phyloP scores from a whole-genome alignment of 2,888 invertebrate species.

The Steinernema carpocapsae region DNA sequence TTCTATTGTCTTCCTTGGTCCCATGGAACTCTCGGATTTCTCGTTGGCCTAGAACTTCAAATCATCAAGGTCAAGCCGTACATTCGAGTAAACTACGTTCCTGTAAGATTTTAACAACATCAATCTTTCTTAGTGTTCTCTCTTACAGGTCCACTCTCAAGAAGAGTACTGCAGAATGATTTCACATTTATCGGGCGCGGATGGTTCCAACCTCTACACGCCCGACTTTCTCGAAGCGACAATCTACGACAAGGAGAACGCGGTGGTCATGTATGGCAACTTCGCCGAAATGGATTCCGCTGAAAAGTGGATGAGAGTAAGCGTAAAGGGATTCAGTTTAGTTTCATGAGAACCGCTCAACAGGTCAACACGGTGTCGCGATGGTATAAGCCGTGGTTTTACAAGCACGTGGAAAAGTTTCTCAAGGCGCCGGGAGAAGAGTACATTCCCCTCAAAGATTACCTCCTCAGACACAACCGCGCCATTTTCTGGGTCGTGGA shows the following conservation, averaged over 20 bases:
- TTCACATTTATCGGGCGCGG: conserved; percentile 75
- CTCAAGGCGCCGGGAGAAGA: conserved; percentile 72
- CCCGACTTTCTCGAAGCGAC: conserved; percentile 78
- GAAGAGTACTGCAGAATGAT: conserved; percentile 76
- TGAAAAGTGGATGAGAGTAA: conserved; percentile 50
- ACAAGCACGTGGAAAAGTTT: conserved; percentile 76
- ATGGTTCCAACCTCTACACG: conserved; percentile 69
- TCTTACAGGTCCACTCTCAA: conserved; percentile 73
- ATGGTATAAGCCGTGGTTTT: conserved; percentile 80
- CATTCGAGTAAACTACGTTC: conserved; percentile 76
- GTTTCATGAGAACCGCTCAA: not conserved
- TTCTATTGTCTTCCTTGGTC: conserved; percentile 76
- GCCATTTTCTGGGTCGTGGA: conserved; percentile 80
- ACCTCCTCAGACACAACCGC: conserved; percentile 75
- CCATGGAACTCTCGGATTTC: conserved; percentile 74
- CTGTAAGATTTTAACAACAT: conserved; percentile 67
- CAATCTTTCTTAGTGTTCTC: no score
- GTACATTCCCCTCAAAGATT: conserved; percentile 76
- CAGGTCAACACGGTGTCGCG: conserved; percentile 74
- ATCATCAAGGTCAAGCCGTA: conserved; percentile 76
- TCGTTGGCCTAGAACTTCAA: conserved; percentile 76
- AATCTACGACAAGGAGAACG: conserved; percentile 75
- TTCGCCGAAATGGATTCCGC: conserved; percentile 74
- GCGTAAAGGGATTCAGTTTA: not conserved
- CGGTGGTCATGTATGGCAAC: conserved; percentile 77